Evolutionary conservation across 2,113 vertebrate genomes (phyloP).

Genomic region (Myanophis thanlyinensis): DNA sequence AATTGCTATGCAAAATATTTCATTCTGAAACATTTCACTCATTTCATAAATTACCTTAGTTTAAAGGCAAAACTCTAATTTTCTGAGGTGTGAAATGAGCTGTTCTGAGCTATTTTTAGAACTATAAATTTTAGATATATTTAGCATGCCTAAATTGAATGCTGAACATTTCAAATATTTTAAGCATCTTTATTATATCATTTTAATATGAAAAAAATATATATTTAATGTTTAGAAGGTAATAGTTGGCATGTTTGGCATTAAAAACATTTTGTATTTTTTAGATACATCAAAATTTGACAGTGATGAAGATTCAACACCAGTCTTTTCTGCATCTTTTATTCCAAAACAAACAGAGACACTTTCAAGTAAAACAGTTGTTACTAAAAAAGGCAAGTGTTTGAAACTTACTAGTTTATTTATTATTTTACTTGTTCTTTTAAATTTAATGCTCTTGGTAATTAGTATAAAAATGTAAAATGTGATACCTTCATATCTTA

Average conservation of each 20-base stretch:
- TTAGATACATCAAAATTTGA: conserved; percentile 87
- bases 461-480: neutral
- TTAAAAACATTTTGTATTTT: conserved; percentile 49
- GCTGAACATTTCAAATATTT: neutral
- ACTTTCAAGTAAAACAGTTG: conserved; percentile 73
- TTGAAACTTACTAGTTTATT: neutral
- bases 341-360: conserved; percentile 84
- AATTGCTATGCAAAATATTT: neutral
- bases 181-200: neutral
- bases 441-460: neutral
- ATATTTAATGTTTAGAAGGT: neutral
- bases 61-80: neutral
- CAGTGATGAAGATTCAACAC: conserved; percentile 81
- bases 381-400: conserved; percentile 86
- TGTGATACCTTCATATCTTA: neutral
- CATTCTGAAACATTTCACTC: neutral
- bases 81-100: neutral
- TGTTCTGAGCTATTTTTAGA: neutral
- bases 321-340: conserved; percentile 85
- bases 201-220: neutral
- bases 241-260: neutral
- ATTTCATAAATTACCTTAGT: neutral
- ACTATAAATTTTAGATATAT: neutral
- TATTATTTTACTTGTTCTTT: conserved; percentile 8
- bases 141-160: neutral